These are phyloP conservation scores for Sebastes oblongus DNA, from an alignment of 2,797 vertebrate species.

Conservation along the genomic window DNA sequence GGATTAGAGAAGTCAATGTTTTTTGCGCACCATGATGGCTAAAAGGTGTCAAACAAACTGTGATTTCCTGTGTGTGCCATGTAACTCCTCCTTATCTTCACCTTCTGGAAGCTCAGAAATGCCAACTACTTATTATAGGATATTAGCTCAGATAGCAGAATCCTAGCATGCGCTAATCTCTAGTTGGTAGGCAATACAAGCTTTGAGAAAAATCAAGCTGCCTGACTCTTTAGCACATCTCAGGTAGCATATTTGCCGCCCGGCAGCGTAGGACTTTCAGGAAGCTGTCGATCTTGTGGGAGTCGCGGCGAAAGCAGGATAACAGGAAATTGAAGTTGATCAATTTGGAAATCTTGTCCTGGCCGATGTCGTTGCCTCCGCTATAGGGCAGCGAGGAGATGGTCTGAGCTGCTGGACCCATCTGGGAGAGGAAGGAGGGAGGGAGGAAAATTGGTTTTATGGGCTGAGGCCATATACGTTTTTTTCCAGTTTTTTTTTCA, in stretches of 20 bases:
- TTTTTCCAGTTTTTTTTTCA: no score
- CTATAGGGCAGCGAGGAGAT: constrained; percentile 73
- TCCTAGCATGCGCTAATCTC: background rate
- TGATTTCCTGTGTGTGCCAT: background rate
- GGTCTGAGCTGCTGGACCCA: constrained; percentile 71
- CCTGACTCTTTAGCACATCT: constrained; percentile 68
- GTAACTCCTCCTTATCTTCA: background rate
- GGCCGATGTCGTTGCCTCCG: constrained; percentile 58
- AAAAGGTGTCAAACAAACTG: background rate
- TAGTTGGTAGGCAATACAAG: background rate
- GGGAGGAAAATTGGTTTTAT: background rate
- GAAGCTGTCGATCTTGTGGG: constrained; percentile 87
- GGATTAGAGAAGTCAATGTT: background rate
- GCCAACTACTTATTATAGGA: background rate
- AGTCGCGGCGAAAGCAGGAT: constrained; percentile 84
- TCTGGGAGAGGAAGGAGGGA: constrained; percentile 46
- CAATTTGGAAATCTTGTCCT: constrained; percentile 77
- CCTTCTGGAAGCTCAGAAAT: background rate
- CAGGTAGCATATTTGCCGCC: constrained; percentile 67
- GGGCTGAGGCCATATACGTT: accelerated
- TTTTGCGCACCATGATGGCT: background rate
- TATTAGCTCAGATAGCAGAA: background rate
- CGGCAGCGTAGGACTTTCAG: constrained; percentile 84
- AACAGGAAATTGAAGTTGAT: constrained; percentile 82
- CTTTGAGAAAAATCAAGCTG: background rate